A percentile compares a stretch with the other conserved stretches of the same genome.
Evolutionary conservation across 2,888 invertebrate genomes (phyloP).

Genomic region (Spialia ferax): DNA sequence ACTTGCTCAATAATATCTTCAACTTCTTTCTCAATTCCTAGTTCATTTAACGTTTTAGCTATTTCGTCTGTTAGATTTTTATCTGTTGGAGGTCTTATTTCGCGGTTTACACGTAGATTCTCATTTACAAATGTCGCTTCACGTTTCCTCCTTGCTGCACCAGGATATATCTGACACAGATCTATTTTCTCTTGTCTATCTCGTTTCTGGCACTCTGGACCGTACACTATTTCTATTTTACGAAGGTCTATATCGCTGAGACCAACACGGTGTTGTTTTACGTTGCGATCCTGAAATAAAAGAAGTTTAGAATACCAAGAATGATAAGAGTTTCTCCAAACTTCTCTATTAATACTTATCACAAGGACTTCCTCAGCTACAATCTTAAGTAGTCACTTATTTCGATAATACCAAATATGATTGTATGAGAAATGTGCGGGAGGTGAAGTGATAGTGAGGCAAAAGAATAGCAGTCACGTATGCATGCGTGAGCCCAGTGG

Average conservation of each 20-base stretch:
- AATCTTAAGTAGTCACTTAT: too few species aligned
- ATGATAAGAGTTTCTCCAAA: not conserved
- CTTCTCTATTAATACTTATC: too few species aligned
- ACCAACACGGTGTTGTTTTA: constrained; percentile 57
- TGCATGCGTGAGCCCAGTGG: too few species aligned
- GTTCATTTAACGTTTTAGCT: constrained; percentile 47
- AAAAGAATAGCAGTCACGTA: too few species aligned
- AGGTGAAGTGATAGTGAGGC: too few species aligned
- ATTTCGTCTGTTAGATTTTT: constrained; percentile 38
- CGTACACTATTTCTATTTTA: constrained; percentile 71
- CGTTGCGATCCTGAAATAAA: constrained; percentile 55
- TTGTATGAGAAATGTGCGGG: too few species aligned
- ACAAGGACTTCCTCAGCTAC: not conserved
- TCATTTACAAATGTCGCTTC: constrained; percentile 45
- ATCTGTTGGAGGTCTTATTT: constrained; percentile 68
- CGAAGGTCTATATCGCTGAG: constrained; percentile 61
- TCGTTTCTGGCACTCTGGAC: constrained; percentile 63
- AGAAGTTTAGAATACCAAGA: not conserved
- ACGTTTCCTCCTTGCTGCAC: constrained; percentile 57
- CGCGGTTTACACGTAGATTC: constrained; percentile 67
- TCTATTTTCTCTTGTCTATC: constrained; percentile 71
- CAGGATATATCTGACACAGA: constrained; percentile 71
- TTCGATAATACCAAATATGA: too few species aligned
- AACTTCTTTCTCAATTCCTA: constrained; percentile 61
- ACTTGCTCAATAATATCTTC: constrained; percentile 60